A percentile compares a stretch with the other conserved stretches of the same genome.
These are phyloP conservation scores for Sceliomorpha sp. DNA, from an alignment of 2,888 invertebrate genomes.

Conservation along the genomic window DNA sequence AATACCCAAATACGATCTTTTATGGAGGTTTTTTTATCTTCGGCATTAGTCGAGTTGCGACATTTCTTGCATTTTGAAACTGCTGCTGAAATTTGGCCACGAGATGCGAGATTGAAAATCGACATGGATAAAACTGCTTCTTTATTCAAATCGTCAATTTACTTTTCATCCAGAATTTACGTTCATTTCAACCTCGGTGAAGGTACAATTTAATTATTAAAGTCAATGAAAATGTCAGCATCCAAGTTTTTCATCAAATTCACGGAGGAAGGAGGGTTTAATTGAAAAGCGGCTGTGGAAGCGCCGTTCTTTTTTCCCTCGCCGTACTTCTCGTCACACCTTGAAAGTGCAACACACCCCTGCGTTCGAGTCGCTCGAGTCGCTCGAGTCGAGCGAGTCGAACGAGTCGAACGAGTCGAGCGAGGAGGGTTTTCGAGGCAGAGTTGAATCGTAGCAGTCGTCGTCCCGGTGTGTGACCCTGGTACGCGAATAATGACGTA, in stretches of 20 bases:
- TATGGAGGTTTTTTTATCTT: conserved; percentile 51
- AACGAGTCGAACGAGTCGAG: conserved; percentile 12
- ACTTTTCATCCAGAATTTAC: too few species aligned
- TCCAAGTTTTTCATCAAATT: too few species aligned
- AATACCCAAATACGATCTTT: conserved; percentile 53
- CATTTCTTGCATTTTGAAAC: too few species aligned
- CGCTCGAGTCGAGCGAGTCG: conserved; percentile 17
- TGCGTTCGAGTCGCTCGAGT: too few species aligned
- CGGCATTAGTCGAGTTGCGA: too few species aligned
- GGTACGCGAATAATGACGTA: conserved; percentile 77
- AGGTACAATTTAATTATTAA: too few species aligned
- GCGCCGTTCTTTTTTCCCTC: conserved; percentile 13
- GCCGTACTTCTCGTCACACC: conserved; percentile 44
- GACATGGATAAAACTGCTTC: too few species aligned
- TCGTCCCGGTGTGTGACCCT: conserved; percentile 29
- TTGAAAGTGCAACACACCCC: conserved; percentile 36
- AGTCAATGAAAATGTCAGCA: too few species aligned
- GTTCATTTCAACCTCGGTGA: too few species aligned
- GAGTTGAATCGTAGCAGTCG: conserved; percentile 25
- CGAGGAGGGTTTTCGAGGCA: conserved; percentile 35
- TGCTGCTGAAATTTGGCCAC: too few species aligned
- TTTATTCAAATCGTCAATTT: too few species aligned
- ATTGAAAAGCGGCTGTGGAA: not conserved
- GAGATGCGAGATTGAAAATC: too few species aligned
- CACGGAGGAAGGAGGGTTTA: not conserved